These are phyloP conservation scores for Petrocephalus zakoni DNA, from an alignment of 2,113 vertebrate species.

Conservation along the genomic window DNA sequence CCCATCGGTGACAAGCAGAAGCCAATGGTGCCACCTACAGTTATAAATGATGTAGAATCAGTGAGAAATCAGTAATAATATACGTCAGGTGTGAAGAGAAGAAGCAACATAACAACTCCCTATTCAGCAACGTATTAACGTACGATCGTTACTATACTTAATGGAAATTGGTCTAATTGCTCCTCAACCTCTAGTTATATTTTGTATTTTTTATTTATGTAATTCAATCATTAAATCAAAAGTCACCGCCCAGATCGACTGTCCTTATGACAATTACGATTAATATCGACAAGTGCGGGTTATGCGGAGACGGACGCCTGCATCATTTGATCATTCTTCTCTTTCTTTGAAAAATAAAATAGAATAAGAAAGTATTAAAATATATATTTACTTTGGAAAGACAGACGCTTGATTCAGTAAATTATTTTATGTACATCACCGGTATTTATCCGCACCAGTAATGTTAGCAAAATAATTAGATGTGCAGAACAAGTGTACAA, in stretches of 20 bases:
- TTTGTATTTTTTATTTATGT: background rate
- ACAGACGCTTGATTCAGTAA: background rate
- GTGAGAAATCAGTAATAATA: background rate
- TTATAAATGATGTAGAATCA: background rate
- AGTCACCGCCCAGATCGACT: background rate
- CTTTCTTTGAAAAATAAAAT: background rate
- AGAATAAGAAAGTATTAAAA: background rate
- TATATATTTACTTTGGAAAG: background rate
- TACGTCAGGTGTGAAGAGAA: background rate
- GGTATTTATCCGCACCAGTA: background rate
- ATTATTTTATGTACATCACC: background rate
- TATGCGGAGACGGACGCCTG: background rate
- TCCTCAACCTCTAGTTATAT: background rate
- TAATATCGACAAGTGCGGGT: background rate
- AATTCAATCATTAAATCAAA: background rate
- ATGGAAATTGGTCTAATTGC: background rate
- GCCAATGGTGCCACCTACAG: slow-evolving; percentile 55
- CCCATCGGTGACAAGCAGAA: background rate
- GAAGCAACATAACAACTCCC: background rate
- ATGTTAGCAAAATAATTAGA: background rate
- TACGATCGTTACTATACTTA: background rate
- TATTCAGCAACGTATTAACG: background rate
- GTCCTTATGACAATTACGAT: background rate
- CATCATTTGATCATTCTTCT: background rate
- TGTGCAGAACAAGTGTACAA: background rate